These are phyloP conservation scores for Aphelinus atriplicis DNA, from an alignment of 1,140 invertebrate species.

Conservation along the genomic window DNA sequence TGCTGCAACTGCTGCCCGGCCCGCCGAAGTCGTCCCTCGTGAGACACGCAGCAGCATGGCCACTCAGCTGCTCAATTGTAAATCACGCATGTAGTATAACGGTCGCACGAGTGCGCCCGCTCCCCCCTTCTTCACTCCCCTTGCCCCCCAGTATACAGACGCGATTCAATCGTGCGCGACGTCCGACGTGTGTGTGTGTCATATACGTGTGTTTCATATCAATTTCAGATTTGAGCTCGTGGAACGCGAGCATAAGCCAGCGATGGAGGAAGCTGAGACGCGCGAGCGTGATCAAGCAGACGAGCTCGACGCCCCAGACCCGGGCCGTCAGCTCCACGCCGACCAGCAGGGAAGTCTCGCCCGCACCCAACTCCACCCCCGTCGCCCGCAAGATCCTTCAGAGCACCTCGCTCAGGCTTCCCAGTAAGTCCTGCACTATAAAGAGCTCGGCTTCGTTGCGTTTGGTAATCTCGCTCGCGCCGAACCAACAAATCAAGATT, in stretches of 20 bases:
- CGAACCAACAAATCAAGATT: too few species aligned
- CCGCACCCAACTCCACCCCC: constrained; percentile 45
- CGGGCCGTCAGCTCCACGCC: constrained; percentile 58
- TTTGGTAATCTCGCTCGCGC: too few species aligned
- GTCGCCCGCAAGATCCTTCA: constrained; percentile 61
- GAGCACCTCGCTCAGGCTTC: constrained; percentile 71
- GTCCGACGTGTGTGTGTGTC: neutral
- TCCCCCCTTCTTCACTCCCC: too few species aligned
- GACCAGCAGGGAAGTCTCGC: constrained; percentile 61
- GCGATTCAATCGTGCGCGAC: neutral
- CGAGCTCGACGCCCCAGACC: constrained; percentile 48
- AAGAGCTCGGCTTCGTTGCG: too few species aligned
- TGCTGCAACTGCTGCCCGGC: neutral
- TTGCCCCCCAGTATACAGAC: neutral
- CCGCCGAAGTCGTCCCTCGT: neutral
- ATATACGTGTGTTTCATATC: constrained; percentile 8
- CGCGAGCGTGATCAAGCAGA: constrained; percentile 10
- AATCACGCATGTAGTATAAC: neutral
- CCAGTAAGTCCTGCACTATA: constrained; percentile 55
- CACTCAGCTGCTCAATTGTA: neutral
- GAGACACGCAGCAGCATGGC: too few species aligned
- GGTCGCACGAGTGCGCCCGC: neutral
- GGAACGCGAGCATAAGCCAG: constrained; percentile 79
- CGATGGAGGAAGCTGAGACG: constrained; percentile 76
- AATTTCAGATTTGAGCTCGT: constrained; percentile 74